phyloP scores from a whole-genome alignment of 2,113 vertebrate species.

The Menura novaehollandiae region DNA sequence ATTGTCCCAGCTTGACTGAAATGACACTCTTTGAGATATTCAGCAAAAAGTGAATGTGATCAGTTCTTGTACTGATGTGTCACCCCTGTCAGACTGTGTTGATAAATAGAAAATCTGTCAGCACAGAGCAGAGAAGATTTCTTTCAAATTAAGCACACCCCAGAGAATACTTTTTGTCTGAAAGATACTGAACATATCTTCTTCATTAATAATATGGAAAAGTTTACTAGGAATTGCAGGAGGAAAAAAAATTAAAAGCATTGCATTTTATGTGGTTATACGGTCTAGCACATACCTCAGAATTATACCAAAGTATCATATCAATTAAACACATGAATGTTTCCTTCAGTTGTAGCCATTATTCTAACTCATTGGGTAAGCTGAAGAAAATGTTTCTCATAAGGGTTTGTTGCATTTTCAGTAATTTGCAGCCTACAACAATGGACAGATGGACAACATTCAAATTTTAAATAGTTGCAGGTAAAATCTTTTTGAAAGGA shows the following conservation, averaged over 20 bases:
- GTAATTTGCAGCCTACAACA: neutral
- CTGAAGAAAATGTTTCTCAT: neutral
- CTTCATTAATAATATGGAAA: neutral
- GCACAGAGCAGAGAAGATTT: neutral
- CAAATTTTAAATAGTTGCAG: neutral
- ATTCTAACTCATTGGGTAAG: neutral
- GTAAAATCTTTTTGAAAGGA: neutral
- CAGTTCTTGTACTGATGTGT: slow-evolving; percentile 19
- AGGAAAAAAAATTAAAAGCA: neutral
- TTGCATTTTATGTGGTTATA: neutral
- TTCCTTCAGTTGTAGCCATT: neutral
- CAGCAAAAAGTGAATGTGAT: slow-evolving; percentile 40
- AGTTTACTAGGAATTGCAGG: neutral
- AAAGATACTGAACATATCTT: neutral
- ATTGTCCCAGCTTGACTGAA: neutral
- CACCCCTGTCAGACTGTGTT: slow-evolving; percentile 11
- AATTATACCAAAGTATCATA: neutral
- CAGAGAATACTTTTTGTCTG: neutral
- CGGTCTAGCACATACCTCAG: neutral
- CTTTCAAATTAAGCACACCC: neutral
- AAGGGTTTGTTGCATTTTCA: neutral
- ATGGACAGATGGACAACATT: neutral
- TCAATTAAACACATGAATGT: neutral
- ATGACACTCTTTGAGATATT: neutral
- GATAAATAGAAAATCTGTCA: slow-evolving; percentile 45